Evolutionary conservation across 92 coral and sea anemone genomes (phyloP).

Genomic region (Porites lobata): DNA sequence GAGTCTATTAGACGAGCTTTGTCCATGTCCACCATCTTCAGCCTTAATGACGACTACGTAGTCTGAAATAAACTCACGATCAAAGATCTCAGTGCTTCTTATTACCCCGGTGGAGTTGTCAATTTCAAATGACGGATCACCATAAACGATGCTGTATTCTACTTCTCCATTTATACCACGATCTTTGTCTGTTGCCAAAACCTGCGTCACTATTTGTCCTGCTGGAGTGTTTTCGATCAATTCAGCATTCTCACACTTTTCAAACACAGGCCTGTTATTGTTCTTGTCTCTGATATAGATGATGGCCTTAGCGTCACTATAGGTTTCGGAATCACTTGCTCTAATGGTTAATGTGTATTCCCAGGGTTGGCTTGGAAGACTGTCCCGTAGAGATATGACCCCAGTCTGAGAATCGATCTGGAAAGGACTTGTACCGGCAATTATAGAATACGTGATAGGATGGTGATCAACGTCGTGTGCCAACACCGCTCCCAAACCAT

Average conservation of each 20-base stretch:
- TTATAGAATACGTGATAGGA: conserved; percentile 50
- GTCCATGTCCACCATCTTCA: conserved; percentile 86
- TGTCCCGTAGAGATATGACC: conserved; percentile 53
- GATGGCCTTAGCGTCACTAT: conserved; percentile 41
- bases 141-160: conserved; percentile 76
- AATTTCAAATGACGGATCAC: conserved; percentile 67
- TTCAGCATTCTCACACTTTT: conserved; percentile 57
- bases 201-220: conserved; percentile 76
- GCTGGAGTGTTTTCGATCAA: conserved; percentile 77
- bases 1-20: conserved; percentile 40
- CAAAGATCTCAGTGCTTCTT: conserved; percentile 61
- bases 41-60: conserved; percentile 75
- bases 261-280: conserved; percentile 70
- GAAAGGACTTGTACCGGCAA: conserved; percentile 71
- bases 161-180: conserved; percentile 73
- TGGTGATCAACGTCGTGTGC: conserved; percentile 77
- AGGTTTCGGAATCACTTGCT: conserved; percentile 68
- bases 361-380: conserved; percentile 43
- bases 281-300: conserved; percentile 68
- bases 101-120: conserved; percentile 87
- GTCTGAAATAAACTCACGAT: conserved; percentile 67
- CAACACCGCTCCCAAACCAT: conserved; percentile 69
- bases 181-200: conserved; percentile 78
- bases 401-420: conserved; percentile 62
- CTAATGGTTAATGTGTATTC: conserved; percentile 76